Conservation (phyloP, 2,113 vertebrate genomes). For the Phalacrocorax pelagicus region DNA sequence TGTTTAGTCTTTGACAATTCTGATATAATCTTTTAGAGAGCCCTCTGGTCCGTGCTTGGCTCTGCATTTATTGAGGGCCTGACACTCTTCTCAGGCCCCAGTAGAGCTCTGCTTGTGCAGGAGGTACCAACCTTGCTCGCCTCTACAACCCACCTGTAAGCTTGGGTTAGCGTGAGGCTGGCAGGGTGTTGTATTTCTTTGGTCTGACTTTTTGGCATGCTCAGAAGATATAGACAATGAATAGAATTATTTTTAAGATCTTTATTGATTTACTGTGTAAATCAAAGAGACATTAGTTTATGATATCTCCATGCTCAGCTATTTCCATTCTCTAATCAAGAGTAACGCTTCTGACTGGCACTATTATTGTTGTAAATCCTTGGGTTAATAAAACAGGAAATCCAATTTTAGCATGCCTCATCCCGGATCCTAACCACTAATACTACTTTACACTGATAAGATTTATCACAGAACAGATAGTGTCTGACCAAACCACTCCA, state of each 20-base stretch:
- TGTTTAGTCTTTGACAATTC: not conserved
- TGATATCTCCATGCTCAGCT: not conserved
- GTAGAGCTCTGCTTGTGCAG: not conserved
- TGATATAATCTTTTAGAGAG: too few relatives aligned
- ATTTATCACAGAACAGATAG: not conserved
- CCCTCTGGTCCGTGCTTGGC: rapidly evolving
- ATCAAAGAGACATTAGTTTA: not conserved
- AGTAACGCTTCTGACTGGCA: not conserved
- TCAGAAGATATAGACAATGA: not conserved
- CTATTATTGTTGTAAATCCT: not conserved
- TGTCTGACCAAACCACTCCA: not conserved
- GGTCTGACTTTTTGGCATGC: not conserved
- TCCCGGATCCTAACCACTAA: not conserved
- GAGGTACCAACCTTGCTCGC: not conserved
- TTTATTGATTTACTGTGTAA: not conserved
- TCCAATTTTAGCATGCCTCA: not conserved
- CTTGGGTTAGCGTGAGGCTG: not conserved
- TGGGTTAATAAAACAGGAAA: not conserved
- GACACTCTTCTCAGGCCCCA: not conserved
- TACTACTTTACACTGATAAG: not conserved
- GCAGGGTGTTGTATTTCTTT: not conserved
- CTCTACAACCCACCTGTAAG: not conserved
- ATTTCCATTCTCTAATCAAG: not conserved
- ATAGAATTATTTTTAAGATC: not conserved
- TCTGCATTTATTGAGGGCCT: not conserved